A percentile compares a stretch with the other conserved stretches of the same genome.
These are phyloP conservation scores for Acrocephalus kingi DNA, from an alignment of 2,113 vertebrate species.

Conservation along the genomic window DNA sequence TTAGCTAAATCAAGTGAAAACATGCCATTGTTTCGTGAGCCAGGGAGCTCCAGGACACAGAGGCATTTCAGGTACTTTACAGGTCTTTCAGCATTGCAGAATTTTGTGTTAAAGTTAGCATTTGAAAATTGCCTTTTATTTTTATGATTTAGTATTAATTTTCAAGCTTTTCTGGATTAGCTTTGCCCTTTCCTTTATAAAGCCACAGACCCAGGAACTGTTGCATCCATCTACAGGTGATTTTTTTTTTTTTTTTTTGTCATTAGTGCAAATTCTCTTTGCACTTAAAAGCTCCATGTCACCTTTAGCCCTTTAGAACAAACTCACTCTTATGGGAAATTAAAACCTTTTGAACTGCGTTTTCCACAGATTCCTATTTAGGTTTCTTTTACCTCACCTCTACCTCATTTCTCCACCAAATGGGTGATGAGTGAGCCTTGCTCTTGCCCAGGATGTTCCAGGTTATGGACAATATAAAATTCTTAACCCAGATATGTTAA, in stretches of 20 bases:
- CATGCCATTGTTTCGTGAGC: fast-evolving
- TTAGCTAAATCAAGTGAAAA: background rate
- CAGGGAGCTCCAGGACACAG: background rate
- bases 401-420: background rate
- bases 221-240: background rate
- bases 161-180: background rate
- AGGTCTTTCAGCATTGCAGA: background rate
- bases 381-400: background rate
- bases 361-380: background rate
- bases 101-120: background rate
- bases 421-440: background rate
- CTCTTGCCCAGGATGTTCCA: background rate
- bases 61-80: background rate
- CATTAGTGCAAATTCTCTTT: background rate
- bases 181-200: background rate
- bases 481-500: background rate
- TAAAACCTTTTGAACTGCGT: fast-evolving
- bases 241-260: background rate
- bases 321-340: background rate
- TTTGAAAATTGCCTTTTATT: background rate
- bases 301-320: background rate
- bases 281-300: background rate
- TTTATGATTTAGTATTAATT: background rate
- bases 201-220: background rate
- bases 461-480: background rate